Base-by-base conservation (phyloP, 2,797 vertebrate genomes). In the Pseudocheirus occidentalis region DNA sequence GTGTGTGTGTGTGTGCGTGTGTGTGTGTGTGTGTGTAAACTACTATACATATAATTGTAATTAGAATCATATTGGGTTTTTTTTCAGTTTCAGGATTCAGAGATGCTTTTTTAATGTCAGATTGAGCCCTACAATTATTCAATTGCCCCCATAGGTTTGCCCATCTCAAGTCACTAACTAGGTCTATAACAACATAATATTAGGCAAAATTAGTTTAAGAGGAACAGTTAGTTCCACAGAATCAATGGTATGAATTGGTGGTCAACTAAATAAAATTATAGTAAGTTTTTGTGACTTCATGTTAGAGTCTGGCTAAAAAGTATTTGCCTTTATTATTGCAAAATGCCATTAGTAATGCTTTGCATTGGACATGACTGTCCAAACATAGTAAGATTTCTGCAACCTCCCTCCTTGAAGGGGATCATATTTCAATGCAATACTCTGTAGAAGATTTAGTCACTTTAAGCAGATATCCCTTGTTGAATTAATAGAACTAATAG, bases 381-480 rank as follows among this genome's bases (percentile, higher is more conserved):
- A 90, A 56, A 52, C 31, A 9, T 34, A 18, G 16, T 73, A 14
- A 73, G 14, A 16, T 5, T 90, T 93, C 90, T 34, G 62, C 46
- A 52, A 3, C 50, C 95, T 91, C 46, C 92, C 62, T 92, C 92
- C 93, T 93, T 59, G 50, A 94, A 93, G 50, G 87, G 59, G 1
- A 6, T 81, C 27, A 34, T 11, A 2, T 73, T 29, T 24, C 53
- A n/a, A 28, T 31, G 10, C 66, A 94, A 91, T 81, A 14, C 59
- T 28, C 91, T 57, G n/a, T 29, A 59, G 58, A 52, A 2, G 89
- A 57, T 34, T 92, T 55, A 11, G 53, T n/a, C 58, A 92, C 53
- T 87, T 18, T 34, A 87, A 29, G 91, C 58, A 66, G 5, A 92
- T 57, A 29, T 55, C 52, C 40, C 54, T 94, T 87, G 58, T 10